phyloP scores from a whole-genome alignment of 1,140 invertebrate species.

The Macrocentrus cingulum region DNA sequence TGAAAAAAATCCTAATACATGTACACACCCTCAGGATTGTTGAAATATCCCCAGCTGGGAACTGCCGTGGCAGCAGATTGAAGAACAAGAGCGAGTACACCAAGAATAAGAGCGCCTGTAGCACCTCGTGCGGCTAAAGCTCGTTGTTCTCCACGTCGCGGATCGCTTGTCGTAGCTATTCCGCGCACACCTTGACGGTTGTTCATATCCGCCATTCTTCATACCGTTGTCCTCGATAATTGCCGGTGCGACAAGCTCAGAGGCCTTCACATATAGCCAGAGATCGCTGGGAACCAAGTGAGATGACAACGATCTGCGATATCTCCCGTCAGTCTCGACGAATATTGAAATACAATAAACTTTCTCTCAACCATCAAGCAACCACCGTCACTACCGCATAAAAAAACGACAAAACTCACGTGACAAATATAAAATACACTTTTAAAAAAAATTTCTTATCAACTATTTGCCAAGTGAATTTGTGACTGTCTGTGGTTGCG shows the following conservation, averaged over 20 bases:
- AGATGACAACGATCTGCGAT: too few relatives aligned
- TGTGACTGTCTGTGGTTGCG: neutral
- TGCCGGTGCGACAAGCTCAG: neutral
- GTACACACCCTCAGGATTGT: constrained; percentile 65
- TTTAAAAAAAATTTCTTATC: neutral
- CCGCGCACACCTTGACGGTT: constrained; percentile 52
- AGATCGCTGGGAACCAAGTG: too few relatives aligned
- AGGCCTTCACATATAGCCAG: neutral
- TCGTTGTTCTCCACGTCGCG: constrained; percentile 46
- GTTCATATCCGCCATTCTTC: constrained; percentile 56
- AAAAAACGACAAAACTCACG: too few relatives aligned
- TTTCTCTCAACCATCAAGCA: too few relatives aligned
- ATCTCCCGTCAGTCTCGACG: too few relatives aligned
- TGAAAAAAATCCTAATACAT: constrained; percentile 10
- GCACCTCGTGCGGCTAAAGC: constrained; percentile 56
- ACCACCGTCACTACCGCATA: too few relatives aligned
- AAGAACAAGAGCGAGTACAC: constrained; percentile 75
- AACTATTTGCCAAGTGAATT: neutral
- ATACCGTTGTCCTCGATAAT: constrained; percentile 41
- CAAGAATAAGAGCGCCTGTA: constrained; percentile 72
- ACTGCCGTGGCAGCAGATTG: constrained; percentile 70
- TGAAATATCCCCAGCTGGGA: constrained; percentile 80
- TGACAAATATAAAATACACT: neutral
- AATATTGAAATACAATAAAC: too few relatives aligned
- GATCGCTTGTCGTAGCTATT: constrained; percentile 50